phyloP scores from a whole-genome alignment of 1,140 invertebrate species.

The Matsumurasca onukii region DNA sequence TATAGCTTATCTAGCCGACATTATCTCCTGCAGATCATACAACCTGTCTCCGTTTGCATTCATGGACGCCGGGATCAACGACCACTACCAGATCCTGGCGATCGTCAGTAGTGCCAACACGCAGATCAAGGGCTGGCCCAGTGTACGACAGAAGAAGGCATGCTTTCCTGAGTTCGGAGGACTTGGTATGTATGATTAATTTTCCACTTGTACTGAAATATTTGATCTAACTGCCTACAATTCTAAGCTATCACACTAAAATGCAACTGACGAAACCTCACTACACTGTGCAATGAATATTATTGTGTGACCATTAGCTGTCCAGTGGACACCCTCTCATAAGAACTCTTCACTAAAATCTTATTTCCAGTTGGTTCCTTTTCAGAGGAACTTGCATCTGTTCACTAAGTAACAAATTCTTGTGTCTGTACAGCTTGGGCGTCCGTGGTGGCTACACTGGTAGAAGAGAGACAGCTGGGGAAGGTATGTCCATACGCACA shows the following conservation, averaged over 20 bases:
- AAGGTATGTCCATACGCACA: slow-evolving; percentile 57
- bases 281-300: background rate
- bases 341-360: too few relatives aligned
- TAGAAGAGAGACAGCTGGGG: slow-evolving; percentile 49
- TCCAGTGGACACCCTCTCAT: too few relatives aligned
- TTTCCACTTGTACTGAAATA: background rate
- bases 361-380: too few relatives aligned
- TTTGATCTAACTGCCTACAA: too few relatives aligned
- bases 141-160: slow-evolving; percentile 57
- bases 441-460: slow-evolving; percentile 56
- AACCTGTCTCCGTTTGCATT: slow-evolving; percentile 55
- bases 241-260: too few relatives aligned
- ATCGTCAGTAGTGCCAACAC: slow-evolving; percentile 51
- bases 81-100: slow-evolving; percentile 55
- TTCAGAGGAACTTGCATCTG: too few relatives aligned
- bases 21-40: slow-evolving; percentile 57
- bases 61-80: slow-evolving; percentile 52
- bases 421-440: too few relatives aligned
- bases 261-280: background rate
- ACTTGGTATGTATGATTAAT: slow-evolving; percentile 53
- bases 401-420: too few relatives aligned
- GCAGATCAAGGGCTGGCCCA: slow-evolving; percentile 55
- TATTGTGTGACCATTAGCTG: too few relatives aligned
- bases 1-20: too few relatives aligned
- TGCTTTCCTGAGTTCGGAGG: slow-evolving; percentile 67